Base-by-base conservation (phyloP, 2,888 invertebrate species). In the Phania funesta region DNA sequence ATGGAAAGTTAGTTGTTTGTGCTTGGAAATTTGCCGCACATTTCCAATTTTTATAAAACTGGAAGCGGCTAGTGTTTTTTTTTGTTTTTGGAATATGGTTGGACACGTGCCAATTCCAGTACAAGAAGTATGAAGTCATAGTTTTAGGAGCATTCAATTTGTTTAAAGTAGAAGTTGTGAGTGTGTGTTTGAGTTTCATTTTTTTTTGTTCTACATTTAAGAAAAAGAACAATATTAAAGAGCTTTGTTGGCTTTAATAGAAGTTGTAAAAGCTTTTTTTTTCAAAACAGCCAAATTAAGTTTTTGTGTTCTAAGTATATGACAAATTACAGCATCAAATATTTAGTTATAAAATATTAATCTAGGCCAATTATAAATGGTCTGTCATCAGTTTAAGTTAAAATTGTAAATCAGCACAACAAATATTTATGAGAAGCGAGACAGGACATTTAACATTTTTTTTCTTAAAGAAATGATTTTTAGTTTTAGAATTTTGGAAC, bases 101-200 rank as follows among this genome's bases (percentile, higher is more conserved):
- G 84, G 83, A 83, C 84, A 84, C 84, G 84, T 84, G 84, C 84
- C 84, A 84, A 84, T 84, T 83, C 80, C 83, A 83, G 20, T 73
- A 44, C 65, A 83, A 76, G 70, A 77, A 76, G 78, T 71, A 77
- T 83, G 84, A 84, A 84, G 84, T 83, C 83, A 83, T 82, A 75
- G 73, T 80, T 84, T 83, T 75, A 75, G 67, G 62, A 77, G 81
- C 48, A 84, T 81, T 81, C 22, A 48, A 20, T 58, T 26, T 65
- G 56, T 79, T 20, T 22, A 26, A 44, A 48, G n/a, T 38, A 50
- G 46, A 48, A 48, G 26, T 67, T 67, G 46, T 70, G 4, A 32
- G 38, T 67, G 41, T 35, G 22, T 7, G 9, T 46, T 8, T 29
- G 13, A 8, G 8, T 58, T 60, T 44, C 16, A 9, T 52, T 35